phyloP scores from a whole-genome alignment of 2,113 vertebrate species.

The Indicator indicator region DNA sequence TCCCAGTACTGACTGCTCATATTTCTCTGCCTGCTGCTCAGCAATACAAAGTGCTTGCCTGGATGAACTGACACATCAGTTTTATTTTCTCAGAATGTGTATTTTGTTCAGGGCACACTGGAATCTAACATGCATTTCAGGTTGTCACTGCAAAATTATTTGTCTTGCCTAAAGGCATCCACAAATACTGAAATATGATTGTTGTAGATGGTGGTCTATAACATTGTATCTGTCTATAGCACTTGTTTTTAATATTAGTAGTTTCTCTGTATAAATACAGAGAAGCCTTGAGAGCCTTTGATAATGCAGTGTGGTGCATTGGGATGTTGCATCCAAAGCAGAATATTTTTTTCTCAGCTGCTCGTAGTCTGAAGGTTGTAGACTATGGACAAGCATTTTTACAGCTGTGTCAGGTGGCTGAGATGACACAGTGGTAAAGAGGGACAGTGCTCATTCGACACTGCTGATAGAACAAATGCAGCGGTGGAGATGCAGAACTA shows the following conservation, averaged over 20 bases:
- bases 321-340: neutral
- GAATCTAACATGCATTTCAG: neutral
- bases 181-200: neutral
- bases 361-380: neutral
- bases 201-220: neutral
- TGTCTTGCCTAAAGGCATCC: neutral
- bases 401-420: neutral
- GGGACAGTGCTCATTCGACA: neutral
- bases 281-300: neutral
- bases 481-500: fast-evolving
- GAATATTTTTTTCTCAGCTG: neutral
- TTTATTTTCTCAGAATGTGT: neutral
- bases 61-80: neutral
- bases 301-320: fast-evolving
- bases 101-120: neutral
- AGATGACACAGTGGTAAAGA: neutral
- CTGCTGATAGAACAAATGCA: neutral
- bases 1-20: neutral
- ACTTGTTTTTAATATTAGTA: neutral
- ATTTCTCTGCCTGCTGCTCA: neutral
- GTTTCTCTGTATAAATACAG: neutral
- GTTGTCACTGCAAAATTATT: neutral
- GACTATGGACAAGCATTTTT: neutral
- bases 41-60: neutral
- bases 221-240: neutral